Percentiles rank a stretch among this genome's conserved stretches.
These are phyloP conservation scores for Scaptomyza montana DNA, from an alignment of 1,140 invertebrate species.

Conservation along the genomic window DNA sequence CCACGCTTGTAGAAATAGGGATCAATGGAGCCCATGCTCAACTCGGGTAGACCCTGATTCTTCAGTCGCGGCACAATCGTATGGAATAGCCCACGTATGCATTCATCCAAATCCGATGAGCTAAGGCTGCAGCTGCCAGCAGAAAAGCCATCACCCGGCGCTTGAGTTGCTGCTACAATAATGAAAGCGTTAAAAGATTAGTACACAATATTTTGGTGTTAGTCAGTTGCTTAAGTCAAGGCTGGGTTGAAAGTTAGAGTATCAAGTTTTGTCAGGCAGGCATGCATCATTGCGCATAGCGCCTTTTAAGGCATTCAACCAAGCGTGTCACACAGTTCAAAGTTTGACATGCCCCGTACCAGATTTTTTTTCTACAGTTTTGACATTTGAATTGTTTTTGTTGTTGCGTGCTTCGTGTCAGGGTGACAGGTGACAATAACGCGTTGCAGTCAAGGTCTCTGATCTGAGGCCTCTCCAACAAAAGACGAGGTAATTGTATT, in stretches of 20 bases:
- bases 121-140: constrained; percentile 55
- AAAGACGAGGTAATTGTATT: constrained; percentile 7
- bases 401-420: constrained; percentile 50
- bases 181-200: constrained; percentile 54
- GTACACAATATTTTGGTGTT: constrained; percentile 30
- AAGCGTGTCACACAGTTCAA: constrained; percentile 45
- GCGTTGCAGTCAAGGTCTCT: constrained; percentile 35
- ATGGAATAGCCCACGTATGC: constrained; percentile 65
- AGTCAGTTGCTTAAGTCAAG: constrained; percentile 48
- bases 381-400: constrained; percentile 38
- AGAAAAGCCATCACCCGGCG: neutral
- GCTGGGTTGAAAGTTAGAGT: constrained; percentile 4
- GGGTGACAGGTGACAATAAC: constrained; percentile 51
- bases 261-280: constrained; percentile 52
- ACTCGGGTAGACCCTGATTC: constrained; percentile 59
- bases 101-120: constrained; percentile 68
- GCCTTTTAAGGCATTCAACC: constrained; percentile 43
- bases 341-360: constrained; percentile 31
- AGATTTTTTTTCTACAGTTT: constrained; percentile 17
- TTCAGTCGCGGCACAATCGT: constrained; percentile 60
- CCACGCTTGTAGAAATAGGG: constrained; percentile 77
- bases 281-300: constrained; percentile 52
- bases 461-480: neutral
- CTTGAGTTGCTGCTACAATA: constrained; percentile 53
- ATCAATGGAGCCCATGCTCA: constrained; percentile 67